Evolutionary conservation across 2,113 vertebrate genomes (phyloP).

Genomic region (Boulengeromyrus knoepffleri): DNA sequence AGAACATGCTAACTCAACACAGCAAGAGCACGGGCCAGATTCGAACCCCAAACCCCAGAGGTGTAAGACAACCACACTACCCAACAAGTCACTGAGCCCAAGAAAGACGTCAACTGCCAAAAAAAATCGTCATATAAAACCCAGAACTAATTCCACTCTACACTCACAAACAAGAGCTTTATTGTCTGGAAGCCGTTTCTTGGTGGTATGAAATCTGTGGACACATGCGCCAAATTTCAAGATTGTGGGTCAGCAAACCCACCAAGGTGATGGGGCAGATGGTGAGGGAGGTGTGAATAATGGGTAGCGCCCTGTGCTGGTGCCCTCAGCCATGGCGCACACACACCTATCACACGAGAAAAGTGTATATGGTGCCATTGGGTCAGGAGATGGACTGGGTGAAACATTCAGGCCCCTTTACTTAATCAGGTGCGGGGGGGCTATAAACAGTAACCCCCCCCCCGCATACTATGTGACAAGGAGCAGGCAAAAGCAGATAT

Average conservation of each 20-base stretch:
- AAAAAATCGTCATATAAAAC: background rate
- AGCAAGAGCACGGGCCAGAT: background rate
- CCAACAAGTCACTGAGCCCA: background rate
- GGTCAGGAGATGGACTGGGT: background rate
- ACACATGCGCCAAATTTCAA: background rate
- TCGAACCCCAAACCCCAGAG: background rate
- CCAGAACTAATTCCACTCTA: background rate
- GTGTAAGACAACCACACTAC: background rate
- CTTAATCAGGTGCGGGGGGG: background rate
- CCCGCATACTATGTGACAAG: background rate
- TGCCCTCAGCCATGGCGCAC: background rate
- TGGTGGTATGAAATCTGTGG: background rate
- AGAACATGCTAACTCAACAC: background rate
- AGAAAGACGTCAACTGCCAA: background rate
- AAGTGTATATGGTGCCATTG: no score
- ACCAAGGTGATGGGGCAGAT: background rate
- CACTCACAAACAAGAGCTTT: background rate
- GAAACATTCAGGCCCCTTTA: background rate
- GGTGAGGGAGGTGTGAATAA: background rate
- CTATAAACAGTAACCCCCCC: background rate
- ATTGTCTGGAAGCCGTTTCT: background rate
- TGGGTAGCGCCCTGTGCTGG: background rate
- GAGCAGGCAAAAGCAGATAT: background rate
- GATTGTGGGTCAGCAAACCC: background rate
- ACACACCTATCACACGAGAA: background rate